Conservation (phyloP, 2,113 vertebrate genomes). For the Grantiella picta region DNA sequence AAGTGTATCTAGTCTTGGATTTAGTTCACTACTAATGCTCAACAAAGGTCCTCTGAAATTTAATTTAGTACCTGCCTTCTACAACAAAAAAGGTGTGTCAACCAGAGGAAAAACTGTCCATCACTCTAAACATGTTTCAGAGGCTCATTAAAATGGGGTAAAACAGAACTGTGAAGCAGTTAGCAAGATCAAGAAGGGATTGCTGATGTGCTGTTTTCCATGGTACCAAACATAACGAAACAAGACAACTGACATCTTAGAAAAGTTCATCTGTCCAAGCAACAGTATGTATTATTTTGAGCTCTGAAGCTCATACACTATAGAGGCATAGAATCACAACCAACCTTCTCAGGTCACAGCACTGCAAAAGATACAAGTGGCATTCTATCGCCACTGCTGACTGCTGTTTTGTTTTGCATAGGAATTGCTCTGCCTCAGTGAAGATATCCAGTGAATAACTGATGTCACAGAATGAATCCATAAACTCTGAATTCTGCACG, state of each 20-base stretch:
- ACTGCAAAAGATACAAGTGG: not conserved
- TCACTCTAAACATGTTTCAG: not conserved
- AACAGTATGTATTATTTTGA: not conserved
- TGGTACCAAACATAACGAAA: not conserved
- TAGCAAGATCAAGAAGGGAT: conserved; percentile 9
- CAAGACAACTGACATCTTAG: not conserved
- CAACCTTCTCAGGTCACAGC: not conserved
- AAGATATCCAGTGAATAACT: not conserved
- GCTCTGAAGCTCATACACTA: not conserved
- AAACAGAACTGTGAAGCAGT: not conserved
- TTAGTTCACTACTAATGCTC: not conserved
- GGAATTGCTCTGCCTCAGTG: not conserved
- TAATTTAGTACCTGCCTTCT: not conserved
- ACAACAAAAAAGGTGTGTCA: not conserved
- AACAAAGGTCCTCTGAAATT: not conserved
- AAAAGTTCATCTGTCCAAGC: not conserved
- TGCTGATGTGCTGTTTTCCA: not conserved
- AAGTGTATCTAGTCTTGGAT: not conserved
- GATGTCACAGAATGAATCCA: not conserved
- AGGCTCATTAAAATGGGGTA: not conserved
- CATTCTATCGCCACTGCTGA: not conserved
- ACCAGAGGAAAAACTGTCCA: not conserved
- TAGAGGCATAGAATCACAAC: fast-evolving
- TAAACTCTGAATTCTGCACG: not conserved
- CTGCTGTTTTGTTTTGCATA: not conserved